Conservation (phyloP, 2,797 vertebrate genomes). For the Amblyraja radiata region DNA sequence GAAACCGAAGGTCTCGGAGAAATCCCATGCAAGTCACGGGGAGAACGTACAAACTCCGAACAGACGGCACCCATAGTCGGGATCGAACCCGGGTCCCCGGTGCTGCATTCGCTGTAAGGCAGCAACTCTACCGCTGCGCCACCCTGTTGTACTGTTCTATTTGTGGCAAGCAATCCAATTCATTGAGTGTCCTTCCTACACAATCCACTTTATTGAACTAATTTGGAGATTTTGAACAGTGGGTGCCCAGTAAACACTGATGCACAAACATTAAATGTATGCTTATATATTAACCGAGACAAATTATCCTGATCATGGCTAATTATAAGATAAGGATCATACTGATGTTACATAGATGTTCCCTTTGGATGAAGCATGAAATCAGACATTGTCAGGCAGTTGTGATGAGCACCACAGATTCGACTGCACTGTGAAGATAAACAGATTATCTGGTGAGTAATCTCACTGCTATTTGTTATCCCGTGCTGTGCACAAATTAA, state of each 20-base stretch:
- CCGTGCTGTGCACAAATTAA: conserved; percentile 1
- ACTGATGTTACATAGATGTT: background rate
- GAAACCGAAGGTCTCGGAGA: too few relatives aligned
- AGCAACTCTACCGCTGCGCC: too few relatives aligned
- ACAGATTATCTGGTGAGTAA: background rate
- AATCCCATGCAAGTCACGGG: too few relatives aligned
- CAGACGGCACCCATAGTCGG: too few relatives aligned
- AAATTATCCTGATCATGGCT: background rate
- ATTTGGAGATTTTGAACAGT: background rate
- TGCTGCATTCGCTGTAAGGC: too few relatives aligned
- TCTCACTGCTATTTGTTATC: background rate
- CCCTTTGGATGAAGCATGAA: background rate
- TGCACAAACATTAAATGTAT: background rate
- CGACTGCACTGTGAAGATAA: background rate
- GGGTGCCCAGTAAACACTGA: background rate
- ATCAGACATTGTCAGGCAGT: too few relatives aligned
- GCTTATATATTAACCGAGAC: background rate
- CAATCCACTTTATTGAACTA: background rate
- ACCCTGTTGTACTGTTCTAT: background rate
- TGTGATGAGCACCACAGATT: background rate
- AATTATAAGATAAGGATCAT: too few relatives aligned
- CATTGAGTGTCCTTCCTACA: background rate
- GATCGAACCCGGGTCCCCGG: too few relatives aligned
- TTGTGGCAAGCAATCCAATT: background rate
- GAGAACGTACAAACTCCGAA: too few relatives aligned